A percentile compares a stretch with the other conserved stretches of the same genome.
Evolutionary conservation across 1,140 invertebrate species (phyloP).

Genomic region (Spodoptera frugiperda): DNA sequence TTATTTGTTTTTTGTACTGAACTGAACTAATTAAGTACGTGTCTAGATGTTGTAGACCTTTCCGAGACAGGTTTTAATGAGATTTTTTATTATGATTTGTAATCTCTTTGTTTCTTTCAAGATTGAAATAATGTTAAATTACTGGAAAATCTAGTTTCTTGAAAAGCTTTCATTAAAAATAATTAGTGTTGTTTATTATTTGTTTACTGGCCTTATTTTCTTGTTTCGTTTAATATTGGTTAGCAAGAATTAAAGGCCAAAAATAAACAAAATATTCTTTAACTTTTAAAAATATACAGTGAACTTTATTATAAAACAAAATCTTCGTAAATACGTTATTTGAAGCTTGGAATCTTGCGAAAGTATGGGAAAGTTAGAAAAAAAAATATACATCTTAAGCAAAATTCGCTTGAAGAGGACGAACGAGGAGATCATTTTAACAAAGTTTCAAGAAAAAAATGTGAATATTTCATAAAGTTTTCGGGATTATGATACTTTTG

Average conservation of each 20-base stretch:
- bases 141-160: too few species aligned
- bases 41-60: not conserved
- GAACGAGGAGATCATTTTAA: constrained; percentile 22
- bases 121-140: too few species aligned
- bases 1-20: too few species aligned
- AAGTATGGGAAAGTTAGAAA: constrained; percentile 32
- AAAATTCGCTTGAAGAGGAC: not conserved
- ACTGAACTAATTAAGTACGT: too few species aligned
- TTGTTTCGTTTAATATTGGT: too few species aligned
- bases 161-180: too few species aligned
- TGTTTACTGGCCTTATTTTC: too few species aligned
- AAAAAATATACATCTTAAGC: constrained; percentile 27
- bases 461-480: constrained; percentile 48
- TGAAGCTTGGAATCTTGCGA: constrained; percentile 2
- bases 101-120: too few species aligned
- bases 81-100: too few species aligned
- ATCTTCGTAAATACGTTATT: constrained; percentile 28
- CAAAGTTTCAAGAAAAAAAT: constrained; percentile 36
- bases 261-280: too few species aligned
- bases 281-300: not conserved
- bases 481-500: constrained; percentile 45
- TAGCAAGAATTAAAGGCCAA: too few species aligned
- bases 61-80: not conserved
- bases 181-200: too few species aligned
- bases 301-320: constrained; percentile 7